A percentile compares a stretch with the other conserved stretches of the same genome.
These are phyloP conservation scores for Macaca mulatta DNA, from an alignment of 2,113 vertebrate genomes.

Conservation along the genomic window DNA sequence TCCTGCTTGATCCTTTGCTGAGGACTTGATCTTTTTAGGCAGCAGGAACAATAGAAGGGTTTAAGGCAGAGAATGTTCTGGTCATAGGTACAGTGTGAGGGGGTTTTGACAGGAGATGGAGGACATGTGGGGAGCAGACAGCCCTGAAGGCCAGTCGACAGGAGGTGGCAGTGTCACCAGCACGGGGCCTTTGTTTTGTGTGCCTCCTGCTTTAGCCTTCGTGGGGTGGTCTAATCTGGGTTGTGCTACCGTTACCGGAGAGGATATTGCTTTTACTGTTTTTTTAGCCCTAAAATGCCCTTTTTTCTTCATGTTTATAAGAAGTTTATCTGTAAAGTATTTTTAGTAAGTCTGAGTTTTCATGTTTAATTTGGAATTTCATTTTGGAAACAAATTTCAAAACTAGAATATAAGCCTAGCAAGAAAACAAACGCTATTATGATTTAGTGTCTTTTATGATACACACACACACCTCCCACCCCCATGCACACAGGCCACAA, in stretches of 20 bases:
- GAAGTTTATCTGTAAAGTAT: neutral
- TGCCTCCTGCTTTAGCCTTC: neutral
- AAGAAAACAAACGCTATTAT: neutral
- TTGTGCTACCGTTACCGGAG: neutral
- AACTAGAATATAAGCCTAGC: neutral
- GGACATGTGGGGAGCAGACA: neutral
- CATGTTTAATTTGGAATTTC: neutral
- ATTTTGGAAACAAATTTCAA: neutral
- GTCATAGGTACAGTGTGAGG: neutral
- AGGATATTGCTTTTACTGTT: neutral
- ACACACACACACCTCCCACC: neutral
- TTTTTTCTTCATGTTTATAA: neutral
- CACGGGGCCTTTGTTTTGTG: neutral
- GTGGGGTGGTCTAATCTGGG: neutral
- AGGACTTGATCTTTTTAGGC: neutral
- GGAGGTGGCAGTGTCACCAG: neutral
- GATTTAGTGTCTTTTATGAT: neutral
- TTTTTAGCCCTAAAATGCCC: neutral
- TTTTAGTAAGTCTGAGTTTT: neutral
- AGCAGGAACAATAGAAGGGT: neutral
- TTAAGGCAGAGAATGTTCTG: neutral
- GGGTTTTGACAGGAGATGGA: neutral
- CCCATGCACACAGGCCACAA: neutral
- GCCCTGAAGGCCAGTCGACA: neutral
- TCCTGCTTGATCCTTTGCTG: neutral